Conservation (phyloP, 2,888 invertebrate species). For the Lasioglossum marginatum region DNA sequence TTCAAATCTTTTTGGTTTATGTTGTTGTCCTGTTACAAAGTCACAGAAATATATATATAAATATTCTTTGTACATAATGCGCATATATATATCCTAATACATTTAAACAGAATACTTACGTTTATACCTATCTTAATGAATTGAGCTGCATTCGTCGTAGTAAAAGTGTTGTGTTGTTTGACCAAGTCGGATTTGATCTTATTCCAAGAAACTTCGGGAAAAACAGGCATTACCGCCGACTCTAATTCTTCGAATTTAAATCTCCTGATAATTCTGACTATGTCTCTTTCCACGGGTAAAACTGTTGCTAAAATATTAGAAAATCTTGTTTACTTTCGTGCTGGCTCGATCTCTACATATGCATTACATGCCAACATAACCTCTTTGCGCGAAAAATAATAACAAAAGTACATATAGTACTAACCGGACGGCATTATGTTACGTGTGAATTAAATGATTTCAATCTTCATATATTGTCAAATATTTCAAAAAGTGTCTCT, state of each 20-base stretch:
- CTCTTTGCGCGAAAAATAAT: not conserved
- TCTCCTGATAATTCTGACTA: conserved; percentile 68
- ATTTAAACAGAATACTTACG: conserved; percentile 66
- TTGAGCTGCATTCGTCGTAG: conserved; percentile 62
- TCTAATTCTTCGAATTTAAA: conserved; percentile 81
- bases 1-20: conserved; percentile 64
- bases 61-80: not conserved
- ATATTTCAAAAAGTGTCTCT: not conserved
- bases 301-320: conserved; percentile 31
- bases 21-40: conserved; percentile 64
- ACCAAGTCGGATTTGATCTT: conserved; percentile 70
- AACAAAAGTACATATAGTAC: conserved; percentile 3
- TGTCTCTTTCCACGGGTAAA: conserved; percentile 40
- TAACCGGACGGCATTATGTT: conserved; percentile 28
- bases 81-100: not conserved
- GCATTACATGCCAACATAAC: conserved; percentile 11
- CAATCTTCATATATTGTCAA: not conserved
- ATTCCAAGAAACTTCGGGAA: conserved; percentile 78
- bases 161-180: conserved; percentile 72
- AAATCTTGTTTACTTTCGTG: not conserved
- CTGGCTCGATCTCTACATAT: not conserved
- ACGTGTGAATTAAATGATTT: not conserved
- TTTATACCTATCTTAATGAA: conserved; percentile 69
- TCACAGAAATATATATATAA: conserved; percentile 2
- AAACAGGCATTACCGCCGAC: conserved; percentile 72